A percentile compares a stretch with the other conserved stretches of the same genome.
phyloP scores from a whole-genome alignment of 1,140 invertebrate species.

The Microvelia longipes region DNA sequence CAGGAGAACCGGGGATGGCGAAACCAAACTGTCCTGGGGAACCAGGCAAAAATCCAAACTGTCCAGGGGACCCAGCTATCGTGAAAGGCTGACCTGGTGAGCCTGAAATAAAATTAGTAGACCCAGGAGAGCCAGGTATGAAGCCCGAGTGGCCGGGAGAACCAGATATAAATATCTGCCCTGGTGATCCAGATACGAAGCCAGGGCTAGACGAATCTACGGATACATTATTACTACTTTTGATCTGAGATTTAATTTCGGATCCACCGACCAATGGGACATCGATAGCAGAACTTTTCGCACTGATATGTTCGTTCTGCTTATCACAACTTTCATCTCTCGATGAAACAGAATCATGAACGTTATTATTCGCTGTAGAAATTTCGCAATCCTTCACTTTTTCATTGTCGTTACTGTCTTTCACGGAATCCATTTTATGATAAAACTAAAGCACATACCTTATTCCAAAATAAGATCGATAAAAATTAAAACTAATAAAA shows the following conservation, averaged over 20 bases:
- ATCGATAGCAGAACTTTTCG: background rate
- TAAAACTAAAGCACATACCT: background rate
- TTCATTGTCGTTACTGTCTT: background rate
- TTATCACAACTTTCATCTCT: background rate
- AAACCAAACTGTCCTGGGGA: too few species aligned
- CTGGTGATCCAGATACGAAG: background rate
- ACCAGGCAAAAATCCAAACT: background rate
- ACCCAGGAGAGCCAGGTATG: background rate
- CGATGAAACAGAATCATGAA: background rate
- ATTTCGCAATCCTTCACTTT: background rate
- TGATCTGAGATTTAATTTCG: background rate
- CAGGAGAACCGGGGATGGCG: background rate
- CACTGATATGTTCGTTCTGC: background rate
- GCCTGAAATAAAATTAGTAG: background rate
- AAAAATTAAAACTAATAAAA: background rate
- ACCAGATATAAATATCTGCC: background rate
- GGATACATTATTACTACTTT: background rate
- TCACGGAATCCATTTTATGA: background rate
- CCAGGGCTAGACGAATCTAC: background rate
- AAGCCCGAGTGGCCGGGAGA: background rate
- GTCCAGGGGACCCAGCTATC: background rate
- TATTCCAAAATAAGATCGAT: background rate
- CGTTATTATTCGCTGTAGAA: background rate
- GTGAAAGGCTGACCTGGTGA: background rate
- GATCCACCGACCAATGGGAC: background rate